phyloP scores from a whole-genome alignment of 2,888 invertebrate species.

The Andricus quercusramuli region DNA sequence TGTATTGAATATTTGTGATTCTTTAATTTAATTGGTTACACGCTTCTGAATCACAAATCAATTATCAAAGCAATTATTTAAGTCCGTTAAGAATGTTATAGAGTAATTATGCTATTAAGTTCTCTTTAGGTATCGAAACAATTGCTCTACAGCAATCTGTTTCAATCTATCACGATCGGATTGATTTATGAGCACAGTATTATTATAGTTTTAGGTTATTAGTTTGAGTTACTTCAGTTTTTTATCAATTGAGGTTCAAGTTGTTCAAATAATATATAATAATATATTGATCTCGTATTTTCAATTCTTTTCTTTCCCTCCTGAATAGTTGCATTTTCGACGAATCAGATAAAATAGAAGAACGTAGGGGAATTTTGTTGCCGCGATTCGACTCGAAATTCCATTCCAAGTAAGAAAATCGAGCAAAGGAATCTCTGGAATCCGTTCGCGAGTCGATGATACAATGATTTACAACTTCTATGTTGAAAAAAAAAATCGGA shows the following conservation, averaged over 20 bases:
- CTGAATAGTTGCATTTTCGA: constrained; percentile 29
- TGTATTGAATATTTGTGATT: too few species aligned
- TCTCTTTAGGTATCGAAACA: neutral
- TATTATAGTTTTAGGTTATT: neutral
- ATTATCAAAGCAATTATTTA: neutral
- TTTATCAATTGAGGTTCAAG: too few species aligned
- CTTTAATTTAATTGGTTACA: too few species aligned
- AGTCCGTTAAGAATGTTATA: neutral
- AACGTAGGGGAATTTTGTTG: constrained; percentile 17
- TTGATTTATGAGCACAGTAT: neutral
- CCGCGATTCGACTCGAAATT: constrained; percentile 32
- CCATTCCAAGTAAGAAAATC: constrained; percentile 36
- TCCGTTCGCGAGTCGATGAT: constrained; percentile 27
- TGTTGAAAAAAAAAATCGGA: neutral
- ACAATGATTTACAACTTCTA: constrained; percentile 32
- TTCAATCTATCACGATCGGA: neutral
- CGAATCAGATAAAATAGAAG: constrained; percentile 27
- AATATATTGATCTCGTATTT: neutral
- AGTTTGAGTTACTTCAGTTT: too few species aligned
- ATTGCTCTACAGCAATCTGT: neutral
- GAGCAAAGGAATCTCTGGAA: constrained; percentile 29
- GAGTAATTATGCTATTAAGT: neutral
- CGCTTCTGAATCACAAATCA: neutral
- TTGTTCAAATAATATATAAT: too few species aligned
- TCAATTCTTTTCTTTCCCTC: neutral